Base-by-base conservation (phyloP, 2,888 invertebrate species). In the Asteroscopus sphinx region DNA sequence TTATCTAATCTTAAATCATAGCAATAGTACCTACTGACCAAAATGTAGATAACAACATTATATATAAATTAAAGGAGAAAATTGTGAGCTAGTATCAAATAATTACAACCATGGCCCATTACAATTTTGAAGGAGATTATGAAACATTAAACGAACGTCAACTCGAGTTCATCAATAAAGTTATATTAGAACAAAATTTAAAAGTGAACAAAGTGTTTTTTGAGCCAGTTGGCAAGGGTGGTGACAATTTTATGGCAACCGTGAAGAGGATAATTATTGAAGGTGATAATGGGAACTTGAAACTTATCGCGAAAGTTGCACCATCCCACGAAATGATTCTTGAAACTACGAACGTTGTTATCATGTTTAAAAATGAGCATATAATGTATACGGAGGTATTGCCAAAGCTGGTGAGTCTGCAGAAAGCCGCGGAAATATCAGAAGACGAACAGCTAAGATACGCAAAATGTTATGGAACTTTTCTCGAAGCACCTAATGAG, bases 291-390 rank as follows among this genome's bases (percentile, higher is more conserved):
- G 79, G 70, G 11, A 54, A 0, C 9, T 13, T 73, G 3, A 57
- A 32, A 21, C 78, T 89, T 59, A 70, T 90, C 2, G 84, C 77
- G 0, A 90, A 90, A 70, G 59, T 88, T 7, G 86, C 86, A 6
- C 75, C 84, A 1, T 32, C 56, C 1, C 5, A 39, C 6, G 80
- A 81, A 57, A 41, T 40, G 4, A 1, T 69, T 13, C 73, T 84
- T 33, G n/a, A 30, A 9, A 41, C 52, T 13, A 63, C 67, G 26
- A 79, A 77, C 15, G 61, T 72, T 21, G 54, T n/a, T 2, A 0
- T 55, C 2, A 0, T 79, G 7, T 87, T 86, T 33, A 68, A 40
- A 1, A 89, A 88, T 42, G 88, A 89, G 67, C 71, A 68, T 2
- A 36, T 64, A 0, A 80, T 87, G 61, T 88, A 88, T 53, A 68